Conservation (phyloP, 2,113 vertebrate genomes). For the Empidonax alnorum region DNA sequence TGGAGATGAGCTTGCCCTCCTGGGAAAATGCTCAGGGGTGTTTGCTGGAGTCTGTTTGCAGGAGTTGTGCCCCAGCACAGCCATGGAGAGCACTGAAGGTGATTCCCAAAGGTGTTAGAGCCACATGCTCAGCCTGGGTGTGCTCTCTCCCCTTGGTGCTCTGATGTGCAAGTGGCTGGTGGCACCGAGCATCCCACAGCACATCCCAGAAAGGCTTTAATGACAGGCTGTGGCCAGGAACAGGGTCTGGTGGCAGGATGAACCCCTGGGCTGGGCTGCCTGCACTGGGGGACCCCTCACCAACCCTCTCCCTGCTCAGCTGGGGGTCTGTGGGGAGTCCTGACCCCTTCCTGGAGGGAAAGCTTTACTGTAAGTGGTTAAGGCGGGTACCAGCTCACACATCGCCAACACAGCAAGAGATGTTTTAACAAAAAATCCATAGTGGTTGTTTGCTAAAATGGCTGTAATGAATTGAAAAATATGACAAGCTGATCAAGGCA, state of each 20-base stretch:
- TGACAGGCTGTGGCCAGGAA: not conserved
- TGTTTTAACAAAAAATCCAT: not conserved
- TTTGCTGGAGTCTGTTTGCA: not conserved
- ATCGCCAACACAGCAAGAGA: not conserved
- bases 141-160: not conserved
- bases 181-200: not conserved
- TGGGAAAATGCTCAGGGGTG: not conserved
- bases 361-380: not conserved
- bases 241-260: rapidly evolving
- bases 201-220: not conserved
- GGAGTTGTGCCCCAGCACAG: not conserved
- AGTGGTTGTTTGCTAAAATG: not conserved
- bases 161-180: not conserved
- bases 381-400: not conserved
- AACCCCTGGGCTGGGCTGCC: not conserved
- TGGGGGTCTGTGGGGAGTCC: not conserved
- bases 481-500: not conserved
- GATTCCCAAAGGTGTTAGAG: not conserved
- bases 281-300: rapidly evolving
- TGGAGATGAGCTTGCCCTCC: not conserved
- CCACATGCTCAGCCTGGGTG: not conserved
- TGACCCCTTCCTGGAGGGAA: not conserved
- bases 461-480: slow-evolving; percentile 2
- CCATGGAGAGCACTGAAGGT: not conserved
- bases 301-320: not conserved